Conservation (phyloP, 2,797 vertebrate species). For the Thunnus albacares region DNA sequence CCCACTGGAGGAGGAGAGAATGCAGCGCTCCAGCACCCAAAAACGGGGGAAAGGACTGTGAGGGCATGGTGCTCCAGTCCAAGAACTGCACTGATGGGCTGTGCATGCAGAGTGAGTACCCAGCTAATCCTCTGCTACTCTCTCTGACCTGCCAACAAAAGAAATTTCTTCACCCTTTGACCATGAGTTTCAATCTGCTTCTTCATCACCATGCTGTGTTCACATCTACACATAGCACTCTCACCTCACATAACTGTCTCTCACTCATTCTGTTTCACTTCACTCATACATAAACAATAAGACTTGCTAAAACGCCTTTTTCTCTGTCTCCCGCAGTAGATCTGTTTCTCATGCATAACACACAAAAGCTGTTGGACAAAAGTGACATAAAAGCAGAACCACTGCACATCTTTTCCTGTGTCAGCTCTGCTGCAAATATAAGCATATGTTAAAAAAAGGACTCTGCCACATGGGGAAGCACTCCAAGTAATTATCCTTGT, state of each 20-base stretch:
- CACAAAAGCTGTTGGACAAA: slow-evolving; percentile 44
- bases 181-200: slow-evolving; percentile 65
- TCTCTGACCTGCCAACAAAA: slow-evolving; percentile 72
- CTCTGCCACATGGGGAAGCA: slow-evolving; percentile 43
- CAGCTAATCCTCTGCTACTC: slow-evolving; percentile 72
- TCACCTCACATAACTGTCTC: slow-evolving; percentile 42
- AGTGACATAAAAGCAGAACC: slow-evolving; percentile 49
- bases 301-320: slow-evolving; percentile 42
- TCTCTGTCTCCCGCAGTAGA: slow-evolving; percentile 24
- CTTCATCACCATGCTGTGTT: slow-evolving; percentile 71
- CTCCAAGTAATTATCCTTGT: slow-evolving; percentile 66
- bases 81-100: slow-evolving; percentile 99
- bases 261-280: slow-evolving; percentile 63
- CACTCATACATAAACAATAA: slow-evolving; percentile 64
- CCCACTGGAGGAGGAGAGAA: slow-evolving; percentile 97
- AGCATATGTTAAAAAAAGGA: slow-evolving; percentile 57
- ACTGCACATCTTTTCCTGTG: slow-evolving; percentile 38
- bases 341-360: slow-evolving; percentile 40
- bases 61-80: slow-evolving; percentile 95
- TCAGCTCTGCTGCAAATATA: slow-evolving; percentile 42
- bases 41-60: slow-evolving; percentile 98
- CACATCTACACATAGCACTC: slow-evolving; percentile 61
- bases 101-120: slow-evolving; percentile 98
- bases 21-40: slow-evolving; percentile 93
- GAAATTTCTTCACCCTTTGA: slow-evolving; percentile 67